phyloP scores from a whole-genome alignment of 2,113 vertebrate species.

The Phocoena phocoena region DNA sequence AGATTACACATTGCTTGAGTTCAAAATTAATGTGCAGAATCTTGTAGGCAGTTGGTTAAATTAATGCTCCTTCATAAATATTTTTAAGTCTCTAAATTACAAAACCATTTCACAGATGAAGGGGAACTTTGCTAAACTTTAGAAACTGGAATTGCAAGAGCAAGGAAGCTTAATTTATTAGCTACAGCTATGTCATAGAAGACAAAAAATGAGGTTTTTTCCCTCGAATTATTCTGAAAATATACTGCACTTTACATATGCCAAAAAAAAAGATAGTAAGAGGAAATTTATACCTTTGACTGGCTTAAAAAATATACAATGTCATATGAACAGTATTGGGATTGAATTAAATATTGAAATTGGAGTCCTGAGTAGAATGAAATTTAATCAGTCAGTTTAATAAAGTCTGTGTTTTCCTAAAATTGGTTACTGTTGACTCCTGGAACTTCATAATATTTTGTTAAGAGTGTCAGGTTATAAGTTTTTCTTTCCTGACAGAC shows the following conservation, averaged over 20 bases:
- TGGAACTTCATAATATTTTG: constrained; percentile 26
- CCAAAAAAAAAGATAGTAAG: neutral
- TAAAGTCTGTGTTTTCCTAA: neutral
- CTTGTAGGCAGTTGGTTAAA: neutral
- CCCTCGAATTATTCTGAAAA: neutral
- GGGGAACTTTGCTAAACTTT: neutral
- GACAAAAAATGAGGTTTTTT: neutral
- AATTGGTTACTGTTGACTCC: neutral
- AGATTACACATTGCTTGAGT: neutral
- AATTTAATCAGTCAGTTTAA: constrained; percentile 34
- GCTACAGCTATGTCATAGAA: neutral
- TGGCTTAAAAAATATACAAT: neutral
- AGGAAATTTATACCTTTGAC: neutral
- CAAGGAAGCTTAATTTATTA: constrained; percentile 4
- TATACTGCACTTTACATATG: neutral
- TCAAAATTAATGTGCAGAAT: neutral
- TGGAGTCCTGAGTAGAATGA: neutral
- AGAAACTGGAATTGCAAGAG: neutral
- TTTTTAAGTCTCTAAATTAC: neutral
- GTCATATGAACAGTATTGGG: neutral
- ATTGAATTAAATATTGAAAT: constrained; percentile 45
- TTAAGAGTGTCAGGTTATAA: neutral
- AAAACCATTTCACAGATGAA: neutral
- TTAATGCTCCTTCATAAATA: neutral
- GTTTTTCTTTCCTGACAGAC: neutral